phyloP scores from a whole-genome alignment of 2,113 vertebrate genomes.

The Thunnus thynnus region DNA sequence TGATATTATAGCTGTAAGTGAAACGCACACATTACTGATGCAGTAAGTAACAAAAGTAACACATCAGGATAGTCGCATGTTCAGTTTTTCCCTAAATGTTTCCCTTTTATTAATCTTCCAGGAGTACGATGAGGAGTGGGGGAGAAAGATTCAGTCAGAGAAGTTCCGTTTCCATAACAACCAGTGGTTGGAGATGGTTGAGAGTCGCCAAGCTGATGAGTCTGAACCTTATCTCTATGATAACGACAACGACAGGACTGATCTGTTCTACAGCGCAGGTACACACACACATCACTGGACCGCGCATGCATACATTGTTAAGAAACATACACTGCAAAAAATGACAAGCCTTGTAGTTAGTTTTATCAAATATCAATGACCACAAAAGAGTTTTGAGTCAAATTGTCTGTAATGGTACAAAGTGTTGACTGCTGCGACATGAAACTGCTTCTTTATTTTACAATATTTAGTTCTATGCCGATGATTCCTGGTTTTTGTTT shows the following conservation, averaged over 20 bases:
- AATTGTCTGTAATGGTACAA: too few species aligned
- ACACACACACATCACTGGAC: not conserved
- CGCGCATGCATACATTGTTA: too few species aligned
- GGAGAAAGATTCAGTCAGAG: constrained; percentile 95
- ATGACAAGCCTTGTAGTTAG: too few species aligned
- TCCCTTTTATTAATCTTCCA: constrained; percentile 52
- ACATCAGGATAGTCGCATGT: not conserved
- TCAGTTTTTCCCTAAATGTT: not conserved
- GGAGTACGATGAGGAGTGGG: constrained; percentile 98
- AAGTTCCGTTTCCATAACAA: constrained; percentile 99
- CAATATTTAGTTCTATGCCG: too few species aligned
- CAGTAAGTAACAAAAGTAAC: not conserved
- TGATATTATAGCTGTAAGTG: constrained; percentile 96
- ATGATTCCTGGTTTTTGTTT: too few species aligned
- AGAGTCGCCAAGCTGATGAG: constrained; percentile 94
- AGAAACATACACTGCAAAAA: not conserved
- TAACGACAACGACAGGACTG: constrained; percentile 90
- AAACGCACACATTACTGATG: not conserved
- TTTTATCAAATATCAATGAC: too few species aligned
- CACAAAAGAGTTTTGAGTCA: too few species aligned
- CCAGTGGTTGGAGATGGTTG: constrained; percentile 98
- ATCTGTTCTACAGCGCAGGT: constrained; percentile 96
- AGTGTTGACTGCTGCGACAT: too few species aligned
- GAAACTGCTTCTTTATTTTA: too few species aligned
- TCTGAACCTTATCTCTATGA: constrained; percentile 79